These are phyloP conservation scores for Poecilia gillii DNA, from an alignment of 2,797 vertebrate genomes.

Conservation along the genomic window DNA sequence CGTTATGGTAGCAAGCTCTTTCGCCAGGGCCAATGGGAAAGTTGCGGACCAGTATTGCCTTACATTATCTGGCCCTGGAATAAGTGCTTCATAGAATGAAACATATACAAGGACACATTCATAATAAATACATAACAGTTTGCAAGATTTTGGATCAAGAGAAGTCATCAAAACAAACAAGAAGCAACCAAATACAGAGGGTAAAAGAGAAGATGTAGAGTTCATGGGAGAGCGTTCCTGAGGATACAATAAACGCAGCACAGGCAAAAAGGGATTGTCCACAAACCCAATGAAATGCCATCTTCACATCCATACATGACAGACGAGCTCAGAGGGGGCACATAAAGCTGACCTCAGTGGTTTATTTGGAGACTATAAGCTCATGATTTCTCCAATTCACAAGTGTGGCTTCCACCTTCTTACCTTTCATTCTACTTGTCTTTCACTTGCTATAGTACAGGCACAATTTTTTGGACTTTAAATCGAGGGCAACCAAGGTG, in stretches of 20 bases:
- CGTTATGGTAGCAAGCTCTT: constrained; percentile 48
- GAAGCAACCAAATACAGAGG: constrained; percentile 23
- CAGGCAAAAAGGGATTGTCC: constrained; percentile 14
- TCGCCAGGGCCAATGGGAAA: constrained; percentile 63
- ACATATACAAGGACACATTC: constrained; percentile 54
- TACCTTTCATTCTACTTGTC: constrained; percentile 54
- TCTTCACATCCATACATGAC: constrained; percentile 33
- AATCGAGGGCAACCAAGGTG: constrained; percentile 31
- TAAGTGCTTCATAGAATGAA: constrained; percentile 53
- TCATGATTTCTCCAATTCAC: constrained; percentile 77
- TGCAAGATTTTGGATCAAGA: constrained; percentile 35
- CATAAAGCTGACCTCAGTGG: constrained; percentile 73
- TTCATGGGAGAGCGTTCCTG: constrained; percentile 10
- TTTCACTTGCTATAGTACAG: constrained; percentile 53
- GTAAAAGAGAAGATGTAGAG: constrained; percentile 12
- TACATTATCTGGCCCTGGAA: constrained; percentile 50
- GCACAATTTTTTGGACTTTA: constrained; percentile 17
- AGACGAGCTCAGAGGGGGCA: constrained; percentile 44
- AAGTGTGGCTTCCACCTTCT: constrained; percentile 64
- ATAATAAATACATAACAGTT: constrained; percentile 64
- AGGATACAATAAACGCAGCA: constrained; percentile 29
- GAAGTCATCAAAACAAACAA: constrained; percentile 60
- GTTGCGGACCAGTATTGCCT: constrained; percentile 47
- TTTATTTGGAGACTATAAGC: constrained; percentile 74
- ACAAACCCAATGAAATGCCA: constrained; percentile 22